Percentiles rank a stretch among this genome's conserved stretches.
Evolutionary conservation across 2,797 vertebrate genomes (phyloP).

Genomic region (Uromys caudimaculatus): DNA sequence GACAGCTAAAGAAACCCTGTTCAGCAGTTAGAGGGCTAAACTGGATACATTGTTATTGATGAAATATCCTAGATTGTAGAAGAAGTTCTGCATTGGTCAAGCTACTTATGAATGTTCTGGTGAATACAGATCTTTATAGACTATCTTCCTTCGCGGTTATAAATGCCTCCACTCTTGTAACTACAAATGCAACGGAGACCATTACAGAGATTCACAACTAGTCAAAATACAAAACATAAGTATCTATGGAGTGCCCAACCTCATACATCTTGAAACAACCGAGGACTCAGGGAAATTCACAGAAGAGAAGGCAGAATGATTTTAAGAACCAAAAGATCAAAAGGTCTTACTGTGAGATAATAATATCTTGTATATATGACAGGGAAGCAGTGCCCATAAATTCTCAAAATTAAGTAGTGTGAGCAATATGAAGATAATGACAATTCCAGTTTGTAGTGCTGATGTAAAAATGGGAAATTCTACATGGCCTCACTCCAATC

Average conservation of each 20-base stretch:
- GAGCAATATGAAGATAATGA: not conserved
- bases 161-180: not conserved
- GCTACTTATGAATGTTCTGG: not conserved
- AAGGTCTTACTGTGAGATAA: not conserved
- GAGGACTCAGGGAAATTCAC: not conserved
- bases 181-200: not conserved
- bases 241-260: not conserved
- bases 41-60: accelerated
- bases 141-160: not conserved
- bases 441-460: not conserved
- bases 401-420: not conserved
- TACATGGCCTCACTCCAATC: not conserved
- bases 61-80: not conserved
- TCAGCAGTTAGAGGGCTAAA: not conserved
- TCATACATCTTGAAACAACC: too few relatives aligned
- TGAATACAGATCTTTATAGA: not conserved
- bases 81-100: not conserved
- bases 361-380: not conserved
- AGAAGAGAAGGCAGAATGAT: not conserved
- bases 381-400: too few relatives aligned
- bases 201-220: not conserved
- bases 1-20: not conserved
- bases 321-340: not conserved
- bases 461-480: not conserved
- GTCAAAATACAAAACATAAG: not conserved